These are phyloP conservation scores for Apaloderma vittatum DNA, from an alignment of 2,113 vertebrate species.

Conservation along the genomic window DNA sequence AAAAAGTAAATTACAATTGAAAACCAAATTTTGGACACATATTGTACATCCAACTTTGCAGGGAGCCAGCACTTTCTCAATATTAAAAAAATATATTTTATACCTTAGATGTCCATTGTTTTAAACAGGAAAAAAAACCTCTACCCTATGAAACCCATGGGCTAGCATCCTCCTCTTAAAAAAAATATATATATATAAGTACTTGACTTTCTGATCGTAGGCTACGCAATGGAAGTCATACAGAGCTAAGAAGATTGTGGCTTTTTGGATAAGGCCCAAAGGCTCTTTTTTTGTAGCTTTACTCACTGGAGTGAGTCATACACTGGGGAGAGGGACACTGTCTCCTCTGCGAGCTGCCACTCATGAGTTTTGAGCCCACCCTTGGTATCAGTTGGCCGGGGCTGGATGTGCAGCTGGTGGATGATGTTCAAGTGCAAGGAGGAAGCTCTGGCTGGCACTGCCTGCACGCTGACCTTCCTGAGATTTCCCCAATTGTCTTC, in stretches of 20 bases:
- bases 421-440: no score
- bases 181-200: no score
- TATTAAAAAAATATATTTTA: neutral
- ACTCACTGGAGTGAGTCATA: neutral
- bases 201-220: neutral
- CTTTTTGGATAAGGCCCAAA: neutral
- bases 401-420: neutral
- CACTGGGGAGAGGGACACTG: neutral
- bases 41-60: constrained; percentile 10
- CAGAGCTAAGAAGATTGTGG: neutral
- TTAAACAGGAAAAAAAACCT: neutral
- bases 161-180: neutral
- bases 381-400: neutral
- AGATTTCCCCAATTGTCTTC: neutral
- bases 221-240: neutral
- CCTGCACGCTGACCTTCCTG: neutral
- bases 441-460: neutral
- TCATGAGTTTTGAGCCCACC: no score
- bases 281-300: neutral
- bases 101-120: neutral
- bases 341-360: neutral
- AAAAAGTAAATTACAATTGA: constrained; percentile 50
- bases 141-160: neutral
- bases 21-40: constrained; percentile 31
- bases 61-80: neutral